Percentiles rank a stretch among this genome's conserved stretches.
Evolutionary conservation across 2,888 invertebrate genomes (phyloP).

Genomic region (Nematopogon swammerdamellus): DNA sequence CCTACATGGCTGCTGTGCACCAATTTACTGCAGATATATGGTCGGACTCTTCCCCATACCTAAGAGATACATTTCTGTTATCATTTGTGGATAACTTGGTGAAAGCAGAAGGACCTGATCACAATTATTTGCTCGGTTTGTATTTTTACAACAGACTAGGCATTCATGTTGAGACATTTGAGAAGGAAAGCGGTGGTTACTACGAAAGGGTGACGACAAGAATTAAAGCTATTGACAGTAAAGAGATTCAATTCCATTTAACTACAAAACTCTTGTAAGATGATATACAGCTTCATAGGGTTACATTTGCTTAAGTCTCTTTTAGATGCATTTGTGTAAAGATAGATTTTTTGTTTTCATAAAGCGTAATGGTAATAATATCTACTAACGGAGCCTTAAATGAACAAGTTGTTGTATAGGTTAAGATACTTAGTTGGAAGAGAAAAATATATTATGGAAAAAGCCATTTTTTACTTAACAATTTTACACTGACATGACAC

Average conservation of each 20-base stretch:
- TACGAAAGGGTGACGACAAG: not conserved
- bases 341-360: too few relatives aligned
- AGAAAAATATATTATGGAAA: too few relatives aligned
- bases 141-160: not conserved
- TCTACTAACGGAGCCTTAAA: too few relatives aligned
- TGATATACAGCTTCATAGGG: too few relatives aligned
- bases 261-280: not conserved
- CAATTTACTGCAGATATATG: not conserved
- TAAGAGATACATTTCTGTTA: not conserved
- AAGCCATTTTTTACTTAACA: too few relatives aligned
- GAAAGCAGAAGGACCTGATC: not conserved
- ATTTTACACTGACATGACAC: too few relatives aligned
- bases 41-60: not conserved
- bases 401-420: too few relatives aligned
- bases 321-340: too few relatives aligned
- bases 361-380: too few relatives aligned
- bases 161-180: not conserved
- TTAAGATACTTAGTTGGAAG: too few relatives aligned
- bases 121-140: not conserved
- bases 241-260: not conserved
- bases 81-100: not conserved
- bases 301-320: too few relatives aligned
- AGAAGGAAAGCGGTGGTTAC: not conserved
- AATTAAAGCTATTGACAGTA: not conserved
- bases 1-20: not conserved